Evolutionary conservation across 1,140 invertebrate species (phyloP), one percentile per base, ranked within the genome.

Genomic region (Drosophila seguyi): DNA sequence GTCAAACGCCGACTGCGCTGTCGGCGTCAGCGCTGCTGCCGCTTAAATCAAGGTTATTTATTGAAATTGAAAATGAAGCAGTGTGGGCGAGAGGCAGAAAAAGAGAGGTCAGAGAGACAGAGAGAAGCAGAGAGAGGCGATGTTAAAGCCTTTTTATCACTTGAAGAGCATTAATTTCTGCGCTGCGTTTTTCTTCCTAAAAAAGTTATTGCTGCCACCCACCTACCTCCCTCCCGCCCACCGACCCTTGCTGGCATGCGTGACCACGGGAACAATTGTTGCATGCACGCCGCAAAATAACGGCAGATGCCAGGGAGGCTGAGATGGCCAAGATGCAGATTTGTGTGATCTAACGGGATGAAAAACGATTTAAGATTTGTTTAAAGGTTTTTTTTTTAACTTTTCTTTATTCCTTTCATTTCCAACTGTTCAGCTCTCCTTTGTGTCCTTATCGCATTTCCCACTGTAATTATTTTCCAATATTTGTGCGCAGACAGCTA

Each of bases 41-140:
- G 78, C 81, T 88, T 88, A 88, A 88, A 88, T 88, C 85, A 88
- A 88, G 85, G 85, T 88, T 88, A 88, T 88, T 88, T 88, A 88
- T 88, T 88, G 85, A 88, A 90, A 88, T 88, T 88, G 85, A 88
- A 88, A 88, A 85, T 90, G 85, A 88, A 88, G 78, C 85, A 72
- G 67, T 25, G 60, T 39, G 42, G 52, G 34, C 16, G 53, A 36
- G 39, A 18, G 18, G 45, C 53, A 25, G 47, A 42, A 41, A 41
- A 38, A 25, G 44, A 20, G 50, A 27, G 22, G 52, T 34, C 20
- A n/a, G 5, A 25, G 13, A 18, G 25, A 38, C 22, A 11, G 36
- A 41, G 44, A 67, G 63, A 50, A 42, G 36, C 25, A 29, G 52
- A 27, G 22, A 57, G 60, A 75, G 52, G 36, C 53, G 20, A 31